phyloP scores from a whole-genome alignment of 2,888 invertebrate genomes.

The Catocala sponsa region DNA sequence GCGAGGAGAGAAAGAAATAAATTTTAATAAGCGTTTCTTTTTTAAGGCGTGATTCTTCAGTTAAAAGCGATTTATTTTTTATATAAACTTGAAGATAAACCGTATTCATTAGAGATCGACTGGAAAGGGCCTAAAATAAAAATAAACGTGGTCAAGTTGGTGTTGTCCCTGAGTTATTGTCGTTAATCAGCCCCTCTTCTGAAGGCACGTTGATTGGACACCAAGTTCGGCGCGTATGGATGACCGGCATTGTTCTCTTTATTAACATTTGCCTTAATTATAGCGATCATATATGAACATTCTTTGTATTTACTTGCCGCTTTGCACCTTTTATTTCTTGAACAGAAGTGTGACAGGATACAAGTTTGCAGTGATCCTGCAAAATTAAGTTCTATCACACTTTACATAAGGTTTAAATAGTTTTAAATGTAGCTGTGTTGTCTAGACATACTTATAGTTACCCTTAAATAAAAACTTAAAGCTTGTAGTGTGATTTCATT shows the following conservation, averaged over 20 bases:
- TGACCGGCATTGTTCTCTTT: constrained; percentile 72
- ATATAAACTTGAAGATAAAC: constrained; percentile 87
- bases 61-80: constrained; percentile 88
- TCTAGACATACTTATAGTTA: constrained; percentile 2
- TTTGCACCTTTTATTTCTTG: constrained; percentile 47
- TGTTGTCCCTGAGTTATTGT: constrained; percentile 85
- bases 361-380: constrained; percentile 3
- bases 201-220: constrained; percentile 79
- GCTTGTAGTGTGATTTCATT: constrained; percentile 23
- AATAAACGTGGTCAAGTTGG: constrained; percentile 83
- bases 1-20: constrained; percentile 87
- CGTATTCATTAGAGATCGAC: constrained; percentile 88
- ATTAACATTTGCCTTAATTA: constrained; percentile 75
- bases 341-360: background rate
- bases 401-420: constrained; percentile 19
- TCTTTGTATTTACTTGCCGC: constrained; percentile 47
- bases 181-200: constrained; percentile 79
- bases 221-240: constrained; percentile 54
- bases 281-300: constrained; percentile 62
- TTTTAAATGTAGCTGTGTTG: constrained; percentile 3
- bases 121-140: constrained; percentile 86
- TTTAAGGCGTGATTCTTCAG: constrained; percentile 88
- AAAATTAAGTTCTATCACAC: constrained; percentile 24
- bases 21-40: constrained; percentile 88
- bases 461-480: constrained; percentile 7